Conservation (phyloP, 2,113 vertebrate species). For the Bothrops jararaca region DNA sequence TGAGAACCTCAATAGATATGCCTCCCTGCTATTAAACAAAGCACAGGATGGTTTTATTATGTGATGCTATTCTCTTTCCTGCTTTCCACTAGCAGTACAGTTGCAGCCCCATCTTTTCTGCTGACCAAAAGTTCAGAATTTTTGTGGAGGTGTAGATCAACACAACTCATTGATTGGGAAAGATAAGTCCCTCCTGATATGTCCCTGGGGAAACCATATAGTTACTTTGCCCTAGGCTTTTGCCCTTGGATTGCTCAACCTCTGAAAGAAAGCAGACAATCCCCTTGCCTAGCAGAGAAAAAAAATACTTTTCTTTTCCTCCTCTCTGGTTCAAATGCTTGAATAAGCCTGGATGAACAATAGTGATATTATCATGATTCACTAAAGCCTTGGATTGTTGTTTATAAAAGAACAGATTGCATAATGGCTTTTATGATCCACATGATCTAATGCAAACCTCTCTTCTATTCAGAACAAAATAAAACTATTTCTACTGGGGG, state of each 20-base stretch:
- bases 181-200: neutral
- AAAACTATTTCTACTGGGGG: neutral
- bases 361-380: neutral
- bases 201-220: neutral
- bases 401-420: neutral
- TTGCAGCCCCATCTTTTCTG: neutral
- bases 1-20: no score
- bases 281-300: neutral
- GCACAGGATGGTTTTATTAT: no score
- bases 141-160: neutral
- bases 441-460: neutral
- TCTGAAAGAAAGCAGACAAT: neutral
- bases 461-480: neutral
- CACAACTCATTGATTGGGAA: neutral
- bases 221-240: neutral
- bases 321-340: neutral
- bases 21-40: no score
- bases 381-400: conserved; percentile 1
- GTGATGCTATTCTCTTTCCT: no score
- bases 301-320: neutral
- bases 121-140: neutral
- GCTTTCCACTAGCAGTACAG: no score
- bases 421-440: neutral
- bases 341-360: neutral
- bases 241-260: neutral